These are phyloP conservation scores for Aphelocoma californica DNA, from an alignment of 2,797 vertebrate genomes.

Conservation along the genomic window DNA sequence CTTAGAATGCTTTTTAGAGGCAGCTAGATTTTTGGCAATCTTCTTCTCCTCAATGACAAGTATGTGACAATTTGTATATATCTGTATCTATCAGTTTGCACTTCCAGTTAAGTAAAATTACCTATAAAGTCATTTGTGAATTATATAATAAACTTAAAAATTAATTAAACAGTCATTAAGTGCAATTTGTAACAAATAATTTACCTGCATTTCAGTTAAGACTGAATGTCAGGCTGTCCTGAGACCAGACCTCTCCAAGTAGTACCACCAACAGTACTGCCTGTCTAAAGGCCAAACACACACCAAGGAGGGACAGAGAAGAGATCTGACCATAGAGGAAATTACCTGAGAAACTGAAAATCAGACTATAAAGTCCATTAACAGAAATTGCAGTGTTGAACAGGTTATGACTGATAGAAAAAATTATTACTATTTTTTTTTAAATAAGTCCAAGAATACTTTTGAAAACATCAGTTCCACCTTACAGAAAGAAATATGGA, in stretches of 20 bases:
- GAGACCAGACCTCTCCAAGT: neutral
- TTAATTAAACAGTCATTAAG: neutral
- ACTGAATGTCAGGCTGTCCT: neutral
- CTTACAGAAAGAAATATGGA: neutral
- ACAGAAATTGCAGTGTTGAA: neutral
- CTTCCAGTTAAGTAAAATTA: neutral
- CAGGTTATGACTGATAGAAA: neutral
- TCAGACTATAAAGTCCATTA: neutral
- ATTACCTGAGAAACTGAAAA: neutral
- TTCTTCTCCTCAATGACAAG: neutral
- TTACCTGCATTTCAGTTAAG: neutral
- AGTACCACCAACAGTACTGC: neutral
- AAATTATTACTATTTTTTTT: neutral
- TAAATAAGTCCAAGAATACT: neutral
- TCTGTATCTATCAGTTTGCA: neutral
- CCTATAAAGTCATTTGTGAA: neutral
- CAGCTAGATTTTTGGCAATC: neutral
- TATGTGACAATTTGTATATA: neutral
- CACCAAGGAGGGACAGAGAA: neutral
- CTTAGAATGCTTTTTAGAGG: neutral
- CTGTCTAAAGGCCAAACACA: neutral
- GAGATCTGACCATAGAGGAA: neutral
- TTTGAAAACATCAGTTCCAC: neutral
- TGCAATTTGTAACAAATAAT: neutral
- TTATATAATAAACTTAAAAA: neutral